Evolutionary conservation across 2,888 invertebrate species (phyloP).

Genomic region (Hololepta plana): DNA sequence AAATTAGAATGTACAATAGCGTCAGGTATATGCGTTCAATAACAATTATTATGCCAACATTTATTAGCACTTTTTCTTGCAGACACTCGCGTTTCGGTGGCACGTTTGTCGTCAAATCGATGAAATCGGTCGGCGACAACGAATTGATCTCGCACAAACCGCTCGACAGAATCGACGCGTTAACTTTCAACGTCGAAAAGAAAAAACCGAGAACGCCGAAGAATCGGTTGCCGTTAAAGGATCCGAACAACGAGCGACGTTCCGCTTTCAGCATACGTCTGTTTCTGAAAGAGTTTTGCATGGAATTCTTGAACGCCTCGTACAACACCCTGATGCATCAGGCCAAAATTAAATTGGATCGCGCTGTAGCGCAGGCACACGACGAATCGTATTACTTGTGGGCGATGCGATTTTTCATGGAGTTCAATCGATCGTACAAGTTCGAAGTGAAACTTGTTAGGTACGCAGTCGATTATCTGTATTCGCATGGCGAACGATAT

Average conservation of each 20-base stretch:
- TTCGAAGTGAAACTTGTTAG: constrained; percentile 79
- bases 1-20: constrained; percentile 31
- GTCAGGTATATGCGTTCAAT: constrained; percentile 26
- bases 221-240: constrained; percentile 54
- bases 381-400: constrained; percentile 91
- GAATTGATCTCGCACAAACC: constrained; percentile 82
- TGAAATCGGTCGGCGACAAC: constrained; percentile 80
- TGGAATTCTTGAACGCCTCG: constrained; percentile 77
- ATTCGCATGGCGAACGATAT: no score
- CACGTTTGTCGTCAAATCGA: constrained; percentile 77
- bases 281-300: constrained; percentile 86
- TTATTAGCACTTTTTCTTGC: constrained; percentile 10
- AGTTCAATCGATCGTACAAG: constrained; percentile 79
- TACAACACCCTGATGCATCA: constrained; percentile 87
- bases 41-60: constrained; percentile 1
- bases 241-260: constrained; percentile 44
- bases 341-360: constrained; percentile 49
- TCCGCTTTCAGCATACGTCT: constrained; percentile 81
- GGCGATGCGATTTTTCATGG: constrained; percentile 92
- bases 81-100: constrained; percentile 91
- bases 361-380: constrained; percentile 52
- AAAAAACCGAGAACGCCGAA: constrained; percentile 52
- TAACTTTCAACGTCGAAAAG: constrained; percentile 65
- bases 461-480: constrained; percentile 27
- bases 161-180: constrained; percentile 51